A percentile compares a stretch with the other conserved stretches of the same genome.
Evolutionary conservation across 2,113 vertebrate genomes (phyloP).

Genomic region (Bubo bubo): DNA sequence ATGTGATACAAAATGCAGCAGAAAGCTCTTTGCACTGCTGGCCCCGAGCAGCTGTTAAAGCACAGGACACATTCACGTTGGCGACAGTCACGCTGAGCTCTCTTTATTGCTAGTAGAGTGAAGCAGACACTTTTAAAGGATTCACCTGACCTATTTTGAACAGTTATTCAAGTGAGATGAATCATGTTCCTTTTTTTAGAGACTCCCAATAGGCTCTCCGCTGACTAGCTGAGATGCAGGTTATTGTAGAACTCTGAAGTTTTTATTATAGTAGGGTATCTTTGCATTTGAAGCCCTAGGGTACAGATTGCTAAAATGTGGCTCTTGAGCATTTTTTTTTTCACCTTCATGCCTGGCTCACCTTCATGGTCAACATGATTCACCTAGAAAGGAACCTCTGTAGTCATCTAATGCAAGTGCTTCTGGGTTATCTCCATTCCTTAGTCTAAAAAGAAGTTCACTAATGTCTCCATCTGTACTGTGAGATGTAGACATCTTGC

Average conservation of each 20-base stretch:
- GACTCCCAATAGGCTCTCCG: background rate
- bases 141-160: background rate
- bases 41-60: background rate
- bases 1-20: background rate
- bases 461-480: background rate
- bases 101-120: background rate
- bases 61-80: rapidly evolving
- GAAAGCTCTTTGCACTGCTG: background rate
- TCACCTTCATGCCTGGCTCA: background rate
- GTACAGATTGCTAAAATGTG: background rate
- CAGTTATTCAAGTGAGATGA: background rate
- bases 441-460: background rate
- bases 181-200: background rate
- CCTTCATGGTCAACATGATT: background rate
- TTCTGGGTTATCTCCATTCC: background rate
- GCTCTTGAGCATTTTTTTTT: background rate
- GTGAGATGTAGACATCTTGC: background rate
- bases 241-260: background rate
- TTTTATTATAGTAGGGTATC: background rate
- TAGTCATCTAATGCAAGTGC: background rate
- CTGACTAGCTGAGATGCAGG: background rate
- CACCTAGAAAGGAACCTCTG: background rate
- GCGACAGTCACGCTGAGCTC: background rate
- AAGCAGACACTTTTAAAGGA: background rate
- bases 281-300: background rate